Evolutionary conservation across 2,113 vertebrate species (phyloP).

Genomic region (Ictidomys tridecemlineatus): DNA sequence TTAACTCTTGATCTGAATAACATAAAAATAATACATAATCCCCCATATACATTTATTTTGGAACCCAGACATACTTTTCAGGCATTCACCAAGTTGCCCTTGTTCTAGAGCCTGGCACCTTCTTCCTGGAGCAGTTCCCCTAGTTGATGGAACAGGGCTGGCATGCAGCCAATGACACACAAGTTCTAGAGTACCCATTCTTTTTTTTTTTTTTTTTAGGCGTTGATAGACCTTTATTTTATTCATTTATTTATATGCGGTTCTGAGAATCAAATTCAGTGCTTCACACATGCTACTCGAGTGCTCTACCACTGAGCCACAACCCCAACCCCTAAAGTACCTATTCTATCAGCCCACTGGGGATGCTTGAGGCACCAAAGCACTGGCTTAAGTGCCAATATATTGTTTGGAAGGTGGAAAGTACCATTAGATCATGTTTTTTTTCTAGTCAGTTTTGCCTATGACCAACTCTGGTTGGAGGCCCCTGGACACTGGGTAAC

Average conservation of each 20-base stretch:
- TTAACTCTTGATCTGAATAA: conserved; percentile 36
- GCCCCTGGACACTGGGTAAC: neutral
- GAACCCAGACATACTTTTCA: neutral
- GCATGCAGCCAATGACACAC: rapidly evolving
- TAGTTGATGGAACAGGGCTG: neutral
- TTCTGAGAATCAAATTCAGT: too few species aligned
- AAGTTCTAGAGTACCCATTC: neutral
- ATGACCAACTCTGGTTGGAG: neutral
- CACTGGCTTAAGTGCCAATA: neutral
- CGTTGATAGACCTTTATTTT: too few species aligned
- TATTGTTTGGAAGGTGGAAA: neutral
- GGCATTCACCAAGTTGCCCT: neutral
- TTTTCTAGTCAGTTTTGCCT: neutral
- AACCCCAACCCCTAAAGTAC: too few species aligned
- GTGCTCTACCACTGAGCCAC: too few species aligned
- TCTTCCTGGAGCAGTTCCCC: neutral
- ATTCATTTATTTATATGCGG: too few species aligned
- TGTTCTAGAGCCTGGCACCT: neutral
- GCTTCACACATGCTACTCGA: too few species aligned
- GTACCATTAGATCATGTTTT: neutral
- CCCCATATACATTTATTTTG: neutral
- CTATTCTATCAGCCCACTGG: neutral
- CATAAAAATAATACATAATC: neutral
- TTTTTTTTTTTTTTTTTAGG: too few species aligned
- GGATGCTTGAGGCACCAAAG: neutral